These are phyloP conservation scores for Caranx melampygus DNA, from an alignment of 2,113 vertebrate genomes.

Conservation along the genomic window DNA sequence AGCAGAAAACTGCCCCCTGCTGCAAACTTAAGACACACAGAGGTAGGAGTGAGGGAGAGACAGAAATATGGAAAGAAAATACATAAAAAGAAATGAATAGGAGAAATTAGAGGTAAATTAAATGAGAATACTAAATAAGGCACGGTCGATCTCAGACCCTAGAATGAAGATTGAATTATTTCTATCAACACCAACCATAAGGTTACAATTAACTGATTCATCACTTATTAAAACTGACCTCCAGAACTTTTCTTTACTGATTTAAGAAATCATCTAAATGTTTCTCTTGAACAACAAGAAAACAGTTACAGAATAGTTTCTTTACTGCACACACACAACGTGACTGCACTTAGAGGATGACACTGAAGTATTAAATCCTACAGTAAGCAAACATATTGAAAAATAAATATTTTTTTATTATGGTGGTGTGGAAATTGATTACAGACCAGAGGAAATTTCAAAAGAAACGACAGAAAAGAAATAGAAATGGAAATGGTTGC, in stretches of 20 bases:
- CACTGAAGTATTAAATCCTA: neutral
- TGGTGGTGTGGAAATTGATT: neutral
- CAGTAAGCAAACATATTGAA: neutral
- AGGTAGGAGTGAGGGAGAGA: neutral
- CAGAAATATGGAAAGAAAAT: neutral
- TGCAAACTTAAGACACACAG: slow-evolving; percentile 24
- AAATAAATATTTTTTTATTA: neutral
- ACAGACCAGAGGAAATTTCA: neutral
- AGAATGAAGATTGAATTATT: neutral
- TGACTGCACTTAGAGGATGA: neutral
- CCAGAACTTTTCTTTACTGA: neutral
- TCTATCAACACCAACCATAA: neutral
- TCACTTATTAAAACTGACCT: neutral
- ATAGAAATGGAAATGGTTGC: neutral
- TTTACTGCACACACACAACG: too few relatives aligned
- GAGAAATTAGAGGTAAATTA: neutral
- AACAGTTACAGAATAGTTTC: neutral
- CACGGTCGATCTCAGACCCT: neutral
- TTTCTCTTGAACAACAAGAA: neutral
- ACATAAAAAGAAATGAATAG: neutral
- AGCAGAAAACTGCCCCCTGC: slow-evolving; percentile 18
- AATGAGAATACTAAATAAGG: neutral
- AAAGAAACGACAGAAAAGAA: neutral
- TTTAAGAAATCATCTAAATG: slow-evolving; percentile 32
- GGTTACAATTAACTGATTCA: neutral